Base-by-base conservation (phyloP, 2,888 invertebrate genomes). In the Polymixis lichenea region DNA sequence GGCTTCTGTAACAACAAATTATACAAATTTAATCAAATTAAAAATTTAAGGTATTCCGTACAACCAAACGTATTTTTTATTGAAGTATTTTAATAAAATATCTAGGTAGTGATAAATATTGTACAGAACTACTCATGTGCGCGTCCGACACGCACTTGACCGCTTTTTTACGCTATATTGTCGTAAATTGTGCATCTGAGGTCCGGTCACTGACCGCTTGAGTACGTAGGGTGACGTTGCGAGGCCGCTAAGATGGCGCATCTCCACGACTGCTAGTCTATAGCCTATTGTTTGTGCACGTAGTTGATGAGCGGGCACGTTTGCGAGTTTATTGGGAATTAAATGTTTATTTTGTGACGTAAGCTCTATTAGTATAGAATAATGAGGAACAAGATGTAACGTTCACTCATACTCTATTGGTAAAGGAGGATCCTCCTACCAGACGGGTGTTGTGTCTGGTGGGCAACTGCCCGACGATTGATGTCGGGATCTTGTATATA, bases 151-250 rank as follows among this genome's bases (percentile, higher is more conserved):
- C 51, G 32, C 15, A 51, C 32, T 66, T 51, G 17, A 32, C 22
- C 9, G 6, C 9, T 51, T 66, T 66, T 66, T 88, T 88, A 89
- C 72, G 80, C 53, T 62, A 78, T 74, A 72, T 53, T 77, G 78
- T 86, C 78, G 83, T 82, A 80, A 81, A 85, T 83, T 77, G 81
- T 75, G 80, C 89, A 90, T 88, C 89, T 89, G 88, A 89, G 88
- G 88, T 85, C 80, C 87, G 91, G 91, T 90, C 91, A 89, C 58
- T 90, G 92, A 91, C 91, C 90, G 91, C 70, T 89, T 86, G 82
- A 87, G 83, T 78, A 77, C 80, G 75, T 86, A 82, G 85, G 88
- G 87, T 86, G 86, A 80, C 70, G 76, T 77, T 70, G 69, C 67
- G 51, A 74, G 83, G 83, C 74, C 72, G 61, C 78, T 89, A 89